These are phyloP conservation scores for Meteorus colon DNA, from an alignment of 2,888 invertebrate species.

Conservation along the genomic window DNA sequence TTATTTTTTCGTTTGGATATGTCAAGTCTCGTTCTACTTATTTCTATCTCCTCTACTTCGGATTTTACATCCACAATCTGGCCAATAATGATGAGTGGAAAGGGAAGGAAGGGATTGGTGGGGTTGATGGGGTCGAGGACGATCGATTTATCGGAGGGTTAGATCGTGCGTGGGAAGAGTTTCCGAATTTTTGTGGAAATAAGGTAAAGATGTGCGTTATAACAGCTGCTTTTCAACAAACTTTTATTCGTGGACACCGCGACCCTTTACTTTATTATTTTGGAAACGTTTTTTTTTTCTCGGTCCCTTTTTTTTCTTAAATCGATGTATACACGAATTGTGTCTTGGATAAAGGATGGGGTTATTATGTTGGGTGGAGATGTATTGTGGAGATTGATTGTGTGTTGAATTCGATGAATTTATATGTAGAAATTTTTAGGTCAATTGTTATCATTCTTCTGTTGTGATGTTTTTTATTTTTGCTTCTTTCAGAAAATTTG, in stretches of 20 bases:
- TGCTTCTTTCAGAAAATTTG: constrained; percentile 36
- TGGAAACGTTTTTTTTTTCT: background rate
- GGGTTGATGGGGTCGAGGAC: background rate
- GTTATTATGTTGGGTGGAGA: background rate
- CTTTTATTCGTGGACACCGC: background rate
- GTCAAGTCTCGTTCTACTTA: background rate
- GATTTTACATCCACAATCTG: constrained; percentile 12
- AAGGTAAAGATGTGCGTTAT: constrained; percentile 26
- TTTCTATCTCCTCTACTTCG: background rate
- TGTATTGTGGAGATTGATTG: constrained; percentile 24
- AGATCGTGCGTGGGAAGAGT: constrained; percentile 40
- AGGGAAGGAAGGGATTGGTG: background rate
- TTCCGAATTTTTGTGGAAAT: constrained; percentile 33
- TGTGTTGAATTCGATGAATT: constrained; percentile 14
- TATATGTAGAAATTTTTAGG: background rate
- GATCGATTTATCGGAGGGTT: constrained; percentile 37
- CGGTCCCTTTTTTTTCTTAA: background rate
- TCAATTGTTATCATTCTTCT: background rate
- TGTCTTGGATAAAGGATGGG: background rate
- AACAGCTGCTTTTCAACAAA: constrained; percentile 22
- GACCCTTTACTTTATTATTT: constrained; percentile 5
- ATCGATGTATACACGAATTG: background rate
- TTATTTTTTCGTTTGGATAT: background rate
- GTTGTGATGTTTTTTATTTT: constrained; percentile 32
- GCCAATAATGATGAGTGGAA: constrained; percentile 11